Evolutionary conservation across 2,113 vertebrate species (phyloP), one percentile per base, ranked within the genome.

Genomic region (Macrotis lagotis): DNA sequence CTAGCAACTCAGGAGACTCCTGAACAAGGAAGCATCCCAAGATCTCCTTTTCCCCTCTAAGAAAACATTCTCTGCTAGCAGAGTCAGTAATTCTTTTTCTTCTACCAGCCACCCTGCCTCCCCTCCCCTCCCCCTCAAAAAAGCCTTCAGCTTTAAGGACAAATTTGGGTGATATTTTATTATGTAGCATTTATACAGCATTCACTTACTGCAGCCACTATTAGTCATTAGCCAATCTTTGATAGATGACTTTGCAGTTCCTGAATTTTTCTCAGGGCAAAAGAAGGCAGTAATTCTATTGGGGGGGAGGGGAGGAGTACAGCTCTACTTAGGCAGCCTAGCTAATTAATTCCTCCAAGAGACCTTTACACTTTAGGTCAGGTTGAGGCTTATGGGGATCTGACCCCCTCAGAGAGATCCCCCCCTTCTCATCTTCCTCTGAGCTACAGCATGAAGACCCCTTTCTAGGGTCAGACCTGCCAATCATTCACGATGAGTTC

Each of bases 131-230:
- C 48, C n/a, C 83, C 2, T n/a, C 83, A 92, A 88, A 51, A 91
- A 66, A 74, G 74, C n/a, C 88, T 90, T 48, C 2, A 93, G 31
- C 89, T 25, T 51, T 96, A 47, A 93, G 91, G n/a, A 0, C 49
- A 89, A 95, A 95, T 95, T 95, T 50, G 9, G 93, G 51, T 8
- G 49, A 50, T 83, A 2, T 92, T 94, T 89, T 90, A 48, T 89
- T 94, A 94, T 91, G 95, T 89, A 93, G 44, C 12, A 50, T 93
- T 94, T 90, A 55, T 44, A 37, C 74, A 92, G 93, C 94, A 89
- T 48, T 48, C 50, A 44, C 2, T 47, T 48, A 50, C 22, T 96
- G 74, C 89, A 83, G 26, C 55, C 91, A 94, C 96, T 55, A 95
- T 92, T 91, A 92, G 66, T 90, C 90, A 96, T 95, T 92, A 95